Conservation (phyloP, 2,113 vertebrate species). For the Xiphophorus couchianus region DNA sequence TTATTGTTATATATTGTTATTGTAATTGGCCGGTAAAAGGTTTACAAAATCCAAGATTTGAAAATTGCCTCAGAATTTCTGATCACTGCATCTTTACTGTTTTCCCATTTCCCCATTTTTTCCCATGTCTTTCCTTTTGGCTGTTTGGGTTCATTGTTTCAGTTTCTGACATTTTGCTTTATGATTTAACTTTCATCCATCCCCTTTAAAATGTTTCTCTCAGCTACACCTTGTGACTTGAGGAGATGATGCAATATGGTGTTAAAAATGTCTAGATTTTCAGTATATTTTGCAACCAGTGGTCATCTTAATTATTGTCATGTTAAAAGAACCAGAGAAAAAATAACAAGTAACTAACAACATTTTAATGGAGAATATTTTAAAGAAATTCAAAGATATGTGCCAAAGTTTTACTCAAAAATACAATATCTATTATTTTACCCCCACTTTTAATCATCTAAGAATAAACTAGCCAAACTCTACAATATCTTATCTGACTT, state of each 20-base stretch:
- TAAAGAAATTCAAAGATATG: not conserved
- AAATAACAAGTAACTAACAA: not conserved
- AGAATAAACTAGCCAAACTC: not conserved
- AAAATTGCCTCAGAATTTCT: no score
- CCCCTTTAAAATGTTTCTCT: not conserved
- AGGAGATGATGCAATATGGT: not conserved
- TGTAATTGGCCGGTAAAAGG: no score
- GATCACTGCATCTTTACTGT: no score
- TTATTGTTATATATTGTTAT: no score
- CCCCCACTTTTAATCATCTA: not conserved
- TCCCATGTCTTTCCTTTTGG: not conserved
- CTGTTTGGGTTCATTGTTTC: not conserved
- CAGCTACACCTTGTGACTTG: not conserved
- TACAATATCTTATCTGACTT: not conserved
- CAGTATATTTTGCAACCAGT: not conserved
- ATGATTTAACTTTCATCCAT: not conserved
- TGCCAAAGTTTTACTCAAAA: not conserved
- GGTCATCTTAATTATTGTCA: not conserved
- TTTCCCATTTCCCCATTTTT: no score
- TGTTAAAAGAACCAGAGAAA: not conserved
- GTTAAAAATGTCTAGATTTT: not conserved
- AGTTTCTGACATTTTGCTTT: not conserved
- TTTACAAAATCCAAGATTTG: no score
- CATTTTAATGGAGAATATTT: not conserved
- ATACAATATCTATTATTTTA: no score